Evolutionary conservation across 23 tunicate species (phyloP).

Genomic region (Phallusia fumigata): DNA sequence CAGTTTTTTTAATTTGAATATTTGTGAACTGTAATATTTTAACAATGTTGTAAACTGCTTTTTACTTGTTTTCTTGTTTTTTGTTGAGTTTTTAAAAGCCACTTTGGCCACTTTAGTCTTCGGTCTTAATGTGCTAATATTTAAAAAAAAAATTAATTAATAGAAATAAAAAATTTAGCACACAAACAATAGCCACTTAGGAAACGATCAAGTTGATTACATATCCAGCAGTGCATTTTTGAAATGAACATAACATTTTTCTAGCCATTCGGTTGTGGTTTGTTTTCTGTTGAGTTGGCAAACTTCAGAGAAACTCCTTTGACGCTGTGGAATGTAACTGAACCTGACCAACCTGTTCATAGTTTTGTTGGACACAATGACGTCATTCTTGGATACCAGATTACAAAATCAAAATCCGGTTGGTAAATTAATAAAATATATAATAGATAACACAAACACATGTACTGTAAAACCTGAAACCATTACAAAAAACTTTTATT

Average conservation of each 20-base stretch:
- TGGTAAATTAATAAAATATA: background rate
- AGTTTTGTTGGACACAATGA: slow-evolving; percentile 61
- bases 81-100: too few species aligned
- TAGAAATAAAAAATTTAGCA: too few species aligned
- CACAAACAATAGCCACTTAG: too few species aligned
- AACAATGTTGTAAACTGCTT: background rate
- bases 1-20: too few species aligned
- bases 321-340: slow-evolving; percentile 51
- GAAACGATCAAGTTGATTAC: too few species aligned
- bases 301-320: slow-evolving; percentile 67
- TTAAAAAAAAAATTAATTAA: too few species aligned
- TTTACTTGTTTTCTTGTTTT: background rate
- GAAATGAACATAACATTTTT: background rate
- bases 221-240: too few species aligned
- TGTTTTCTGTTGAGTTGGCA: slow-evolving; percentile 36
- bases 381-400: slow-evolving; percentile 58
- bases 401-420: slow-evolving; percentile 36
- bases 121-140: too few species aligned
- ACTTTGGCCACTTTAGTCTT: too few species aligned
- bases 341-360: slow-evolving; percentile 31
- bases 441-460: background rate
- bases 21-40: background rate
- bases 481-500: background rate
- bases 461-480: background rate
- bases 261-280: slow-evolving; percentile 83